Evolutionary conservation across 1,140 invertebrate species (phyloP), one percentile per base, ranked within the genome.

Genomic region (Harpegnathos saltator): DNA sequence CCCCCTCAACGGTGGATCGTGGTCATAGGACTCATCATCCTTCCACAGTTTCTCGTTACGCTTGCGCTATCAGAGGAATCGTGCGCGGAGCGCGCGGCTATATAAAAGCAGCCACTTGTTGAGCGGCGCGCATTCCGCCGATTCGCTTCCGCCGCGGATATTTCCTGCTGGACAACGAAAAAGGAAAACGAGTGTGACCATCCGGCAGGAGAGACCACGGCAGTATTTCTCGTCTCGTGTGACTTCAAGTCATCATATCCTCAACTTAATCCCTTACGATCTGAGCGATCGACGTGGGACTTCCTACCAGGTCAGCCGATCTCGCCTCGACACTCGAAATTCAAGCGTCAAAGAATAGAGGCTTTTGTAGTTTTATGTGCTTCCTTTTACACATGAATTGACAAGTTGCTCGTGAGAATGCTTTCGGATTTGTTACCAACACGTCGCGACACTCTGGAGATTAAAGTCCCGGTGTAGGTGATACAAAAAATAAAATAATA

Each of bases 101-200:
- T 94, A 94, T 94, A 94, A 94, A 94, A 92, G 92, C 90, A 89
- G 91, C 91, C 92, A 94, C 93, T 94, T 94, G 93, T 94, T 94
- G 93, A 94, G 89, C 93, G 83, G 89, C 91, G 89, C 86, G 88
- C 93, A 94, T 94, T 93, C 92, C 91, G 83, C 75, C 72, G 86
- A 86, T 87, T 84, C 71, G 61, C 88, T 80, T 85, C 82, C 88
- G 85, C 52, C 85, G 82, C 85, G 82, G 63, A 74, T 85, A 89
- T 86, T 84, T 89, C 72, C 71, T 63, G 26, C 44, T 80, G 33
- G 75, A 58, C 19, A 52, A 80, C 75, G 75, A 69, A 69, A 68
- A 78, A 56, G n/a, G 22, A 52, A 80, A 15, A 38, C 61, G 22
- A 33, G 7, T 29, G 33, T 33, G 12, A 29, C 38, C 17, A 50